A percentile compares a stretch with the other conserved stretches of the same genome.
phyloP scores from a whole-genome alignment of 2,113 vertebrate genomes.

The Paraplagusia blochii region DNA sequence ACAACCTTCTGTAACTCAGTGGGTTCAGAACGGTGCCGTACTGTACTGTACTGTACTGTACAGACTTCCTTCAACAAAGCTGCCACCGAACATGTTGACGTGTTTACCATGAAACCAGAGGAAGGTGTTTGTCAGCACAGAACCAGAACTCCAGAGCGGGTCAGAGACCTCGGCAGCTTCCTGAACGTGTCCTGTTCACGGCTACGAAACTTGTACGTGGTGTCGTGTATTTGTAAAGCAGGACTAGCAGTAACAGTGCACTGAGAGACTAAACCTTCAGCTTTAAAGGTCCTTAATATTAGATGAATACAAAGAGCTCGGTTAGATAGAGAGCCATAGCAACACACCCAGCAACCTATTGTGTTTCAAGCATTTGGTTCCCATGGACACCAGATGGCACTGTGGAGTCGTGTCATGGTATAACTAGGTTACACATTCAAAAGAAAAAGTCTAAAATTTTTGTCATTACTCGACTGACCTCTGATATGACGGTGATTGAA shows the following conservation, averaged over 20 bases:
- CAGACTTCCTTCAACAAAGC: slow-evolving; percentile 46
- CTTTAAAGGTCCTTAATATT: slow-evolving; percentile 65
- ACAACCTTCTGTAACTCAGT: slow-evolving; percentile 19
- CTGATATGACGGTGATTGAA: slow-evolving; percentile 29
- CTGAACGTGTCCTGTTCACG: slow-evolving; percentile 43
- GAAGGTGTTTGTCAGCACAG: slow-evolving; percentile 35
- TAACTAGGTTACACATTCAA: slow-evolving; percentile 58
- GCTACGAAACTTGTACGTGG: slow-evolving; percentile 42
- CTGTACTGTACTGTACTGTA: slow-evolving; percentile 7
- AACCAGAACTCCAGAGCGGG: slow-evolving; percentile 49
- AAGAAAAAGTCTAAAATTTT: slow-evolving; percentile 15
- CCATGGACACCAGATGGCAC: slow-evolving; percentile 55
- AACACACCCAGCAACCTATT: slow-evolving; percentile 52
- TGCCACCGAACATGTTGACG: slow-evolving; percentile 42
- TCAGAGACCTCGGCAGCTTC: slow-evolving; percentile 38
- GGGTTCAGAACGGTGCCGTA: slow-evolving; percentile 17
- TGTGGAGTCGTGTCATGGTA: slow-evolving; percentile 39
- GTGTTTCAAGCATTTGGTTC: slow-evolving; percentile 61
- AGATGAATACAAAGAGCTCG: slow-evolving; percentile 64
- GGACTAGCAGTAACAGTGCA: slow-evolving; percentile 55
- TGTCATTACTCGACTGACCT: slow-evolving; percentile 52
- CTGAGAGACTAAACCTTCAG: slow-evolving; percentile 52
- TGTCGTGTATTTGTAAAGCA: slow-evolving; percentile 41
- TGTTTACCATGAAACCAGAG: slow-evolving; percentile 34
- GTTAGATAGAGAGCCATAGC: slow-evolving; percentile 58